phyloP scores from a whole-genome alignment of 2,113 vertebrate genomes.

The Emydocephalus ijimae region DNA sequence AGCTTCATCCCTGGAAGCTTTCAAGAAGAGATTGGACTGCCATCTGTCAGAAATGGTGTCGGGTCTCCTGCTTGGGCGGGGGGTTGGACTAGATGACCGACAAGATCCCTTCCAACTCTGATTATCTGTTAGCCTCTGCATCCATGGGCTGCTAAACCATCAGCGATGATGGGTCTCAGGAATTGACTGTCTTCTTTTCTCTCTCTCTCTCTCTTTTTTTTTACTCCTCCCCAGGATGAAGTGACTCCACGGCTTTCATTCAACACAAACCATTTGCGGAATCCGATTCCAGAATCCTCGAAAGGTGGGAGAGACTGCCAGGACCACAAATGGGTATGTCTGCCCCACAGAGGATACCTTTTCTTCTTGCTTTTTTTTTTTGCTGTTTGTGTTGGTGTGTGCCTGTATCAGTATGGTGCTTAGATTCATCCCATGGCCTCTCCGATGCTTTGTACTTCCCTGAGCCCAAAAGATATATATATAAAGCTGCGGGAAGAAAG shows the following conservation, averaged over 20 bases:
- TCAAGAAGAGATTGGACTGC: no score
- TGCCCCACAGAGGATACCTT: conserved; percentile 49
- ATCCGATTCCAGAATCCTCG: conserved; percentile 56
- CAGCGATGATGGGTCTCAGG: background rate
- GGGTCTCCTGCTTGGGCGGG: no score
- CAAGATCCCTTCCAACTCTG: no score
- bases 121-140: no score
- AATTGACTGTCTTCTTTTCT: conserved; percentile 2
- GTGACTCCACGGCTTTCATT: conserved; percentile 57
- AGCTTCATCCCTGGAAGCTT: no score
- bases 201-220: conserved; percentile 33
- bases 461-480: background rate
- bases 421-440: background rate
- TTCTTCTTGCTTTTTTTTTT: conserved; percentile 37
- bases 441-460: conserved; percentile 39
- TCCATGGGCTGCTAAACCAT: background rate
- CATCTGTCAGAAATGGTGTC: no score
- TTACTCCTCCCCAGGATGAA: conserved; percentile 67
- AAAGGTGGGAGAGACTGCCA: conserved; percentile 66
- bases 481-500: no score
- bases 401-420: background rate
- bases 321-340: conserved; percentile 67
- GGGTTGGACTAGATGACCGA: no score
- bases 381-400: background rate
- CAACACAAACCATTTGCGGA: conserved; percentile 44